These are phyloP conservation scores for Zalophus californianus DNA, from an alignment of 2,797 vertebrate genomes.

Conservation along the genomic window DNA sequence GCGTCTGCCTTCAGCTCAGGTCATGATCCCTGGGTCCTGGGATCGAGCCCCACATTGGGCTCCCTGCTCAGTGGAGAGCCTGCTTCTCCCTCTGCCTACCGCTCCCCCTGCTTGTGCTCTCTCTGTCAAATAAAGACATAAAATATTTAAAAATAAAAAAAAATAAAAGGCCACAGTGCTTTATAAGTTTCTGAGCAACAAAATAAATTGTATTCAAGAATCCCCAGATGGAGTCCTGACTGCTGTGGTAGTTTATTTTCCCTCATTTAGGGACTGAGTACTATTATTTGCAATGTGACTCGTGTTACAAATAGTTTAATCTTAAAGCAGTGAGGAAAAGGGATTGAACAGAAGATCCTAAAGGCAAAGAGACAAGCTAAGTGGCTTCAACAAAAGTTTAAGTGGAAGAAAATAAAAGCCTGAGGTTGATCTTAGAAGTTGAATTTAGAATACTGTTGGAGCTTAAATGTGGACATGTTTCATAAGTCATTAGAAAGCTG, in stretches of 20 bases:
- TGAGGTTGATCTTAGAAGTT: background rate
- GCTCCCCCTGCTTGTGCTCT: too few relatives aligned
- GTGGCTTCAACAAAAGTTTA: background rate
- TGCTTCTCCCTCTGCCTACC: too few relatives aligned
- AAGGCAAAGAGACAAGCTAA: constrained; percentile 4
- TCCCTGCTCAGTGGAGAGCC: too few relatives aligned
- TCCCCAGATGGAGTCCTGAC: background rate
- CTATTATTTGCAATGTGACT: background rate
- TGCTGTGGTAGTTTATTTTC: background rate
- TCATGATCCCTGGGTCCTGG: too few relatives aligned
- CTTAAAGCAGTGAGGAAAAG: background rate
- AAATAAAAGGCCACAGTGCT: background rate
- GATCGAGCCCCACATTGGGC: too few relatives aligned
- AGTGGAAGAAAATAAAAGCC: background rate
- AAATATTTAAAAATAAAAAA: too few relatives aligned
- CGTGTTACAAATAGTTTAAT: background rate
- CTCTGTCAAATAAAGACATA: too few relatives aligned
- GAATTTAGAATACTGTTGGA: background rate
- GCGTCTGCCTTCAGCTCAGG: too few relatives aligned
- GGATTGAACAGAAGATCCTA: background rate
- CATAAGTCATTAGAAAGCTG: background rate
- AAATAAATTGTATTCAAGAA: constrained; percentile 20
- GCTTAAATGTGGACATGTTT: background rate
- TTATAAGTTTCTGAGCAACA: constrained; percentile 18
- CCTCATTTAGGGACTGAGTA: background rate